Base-by-base conservation (phyloP, 2,888 invertebrate genomes). In the Drosophila affinis region DNA sequence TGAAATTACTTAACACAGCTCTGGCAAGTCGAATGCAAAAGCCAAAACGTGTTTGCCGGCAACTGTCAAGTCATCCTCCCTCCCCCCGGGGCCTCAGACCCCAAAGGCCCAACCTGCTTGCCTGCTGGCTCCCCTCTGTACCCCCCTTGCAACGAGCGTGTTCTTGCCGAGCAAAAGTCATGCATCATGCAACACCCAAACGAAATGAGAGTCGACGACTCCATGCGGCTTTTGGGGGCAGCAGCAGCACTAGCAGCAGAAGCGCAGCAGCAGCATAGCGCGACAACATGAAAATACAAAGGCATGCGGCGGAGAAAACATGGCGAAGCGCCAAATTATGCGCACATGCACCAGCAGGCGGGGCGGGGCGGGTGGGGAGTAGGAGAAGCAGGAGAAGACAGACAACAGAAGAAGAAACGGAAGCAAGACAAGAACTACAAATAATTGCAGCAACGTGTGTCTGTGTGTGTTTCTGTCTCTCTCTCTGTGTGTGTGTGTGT, bases 291-390 rank as follows among this genome's bases (percentile, higher is more conserved):
- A 54, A 27, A 21, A 46, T 45, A 49, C 63, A 67, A 72, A 52
- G 72, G 67, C 54, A 58, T 75, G 48, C 53, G 49, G 52, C 21
- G 63, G 73, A 76, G 78, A 78, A 87, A 87, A 87, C 87, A 89
- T 89, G 89, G 90, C 90, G 87, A 89, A 86, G 90, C 90, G 89
- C 90, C 89, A 89, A 90, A 89, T 86, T 88, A 86, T 88, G 84
- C 88, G 87, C 89, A 82, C 88, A 90, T 86, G 79, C 59, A 24
- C 47, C 65, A 29, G 54, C 55, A n/a, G 52, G 55, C 32, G 52
- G 46, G 39, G n/a, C 44, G 54, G n/a, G 56, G 21, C n/a, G 18
- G 51, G 3, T 21, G 3, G 21, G 21, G 24, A 56, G 44, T 46
- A 21, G 45, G 12, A 57, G 34, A 47, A 27, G 59, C 49, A 64